Conservation (phyloP, 1,140 invertebrate genomes). For the Megalopta genalis region DNA sequence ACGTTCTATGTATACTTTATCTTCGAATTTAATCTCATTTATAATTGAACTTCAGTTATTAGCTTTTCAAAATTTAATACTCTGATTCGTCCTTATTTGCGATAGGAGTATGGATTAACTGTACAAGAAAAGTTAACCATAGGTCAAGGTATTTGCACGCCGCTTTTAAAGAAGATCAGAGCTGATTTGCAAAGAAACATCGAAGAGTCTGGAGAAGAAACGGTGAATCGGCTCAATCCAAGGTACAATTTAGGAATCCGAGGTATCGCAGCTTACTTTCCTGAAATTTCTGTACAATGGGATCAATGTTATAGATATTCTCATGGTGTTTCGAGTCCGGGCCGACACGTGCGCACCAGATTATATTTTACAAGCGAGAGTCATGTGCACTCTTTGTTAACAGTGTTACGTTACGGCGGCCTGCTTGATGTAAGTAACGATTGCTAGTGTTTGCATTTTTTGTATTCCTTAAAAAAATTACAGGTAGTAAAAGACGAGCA, state of each 20-base stretch:
- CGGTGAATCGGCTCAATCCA: conserved; percentile 96
- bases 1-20: background rate
- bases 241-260: conserved; percentile 80
- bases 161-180: conserved; percentile 96
- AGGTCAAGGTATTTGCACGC: conserved; percentile 98
- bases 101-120: conserved; percentile 97
- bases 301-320: conserved; percentile 86
- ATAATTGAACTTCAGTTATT: no score
- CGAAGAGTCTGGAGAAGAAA: conserved; percentile 92
- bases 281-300: background rate
- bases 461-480: background rate
- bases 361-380: conserved; percentile 99
- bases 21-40: background rate
- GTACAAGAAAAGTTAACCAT: conserved; percentile 97
- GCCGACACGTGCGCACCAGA: conserved; percentile 96
- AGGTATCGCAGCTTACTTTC: background rate
- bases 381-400: conserved; percentile 98
- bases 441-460: background rate
- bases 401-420: conserved; percentile 96
- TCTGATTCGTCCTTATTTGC: background rate
- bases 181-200: conserved; percentile 97
- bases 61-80: no score
- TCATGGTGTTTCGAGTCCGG: conserved; percentile 98
- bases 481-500: conserved; percentile 95
- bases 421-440: conserved; percentile 88